Evolutionary conservation across 2,888 invertebrate genomes (phyloP), one percentile per base, ranked within the genome.

Genomic region (Tanytarsus gracilentus): DNA sequence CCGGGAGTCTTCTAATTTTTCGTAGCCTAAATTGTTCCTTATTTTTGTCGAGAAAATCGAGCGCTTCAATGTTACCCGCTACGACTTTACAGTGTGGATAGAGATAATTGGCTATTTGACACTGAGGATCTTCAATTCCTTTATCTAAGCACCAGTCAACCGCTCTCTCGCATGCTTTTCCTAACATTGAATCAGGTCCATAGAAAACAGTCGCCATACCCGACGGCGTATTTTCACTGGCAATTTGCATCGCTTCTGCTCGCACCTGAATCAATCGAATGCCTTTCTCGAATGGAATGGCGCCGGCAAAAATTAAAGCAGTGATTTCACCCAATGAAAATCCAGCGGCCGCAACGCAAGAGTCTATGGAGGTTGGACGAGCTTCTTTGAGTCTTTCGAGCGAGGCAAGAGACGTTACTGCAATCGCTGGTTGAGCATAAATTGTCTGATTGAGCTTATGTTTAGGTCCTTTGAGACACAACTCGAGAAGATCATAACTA

Each of bases 291-390:
- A 93, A 89, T 14, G 80, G 76, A 61, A 99, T 70, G 26, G 86
- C 84, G 56, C 91, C 95, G 49, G 89, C 83, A 75, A 88, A 91
- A 8, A 91, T 88, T 18, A 98, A 78, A 3, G 98, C 88, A 3
- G 92, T 82, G 63, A 93, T 80, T 79, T 99, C 99, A 11, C 98
- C 98, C 52, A 98, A 81, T 74, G 96, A 96, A 71, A 95, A 97
- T 6, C 98, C 99, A 55, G 95, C 95, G 0, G 85, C 83, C 1
- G 83, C 88, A 33, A 87, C 82, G 75, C 89, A 95, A 61, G 79
- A 82, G 63, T 90, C 83, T 62, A 96, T 78, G 4, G 84, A 87
- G 67, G 79, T 77, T 1, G 92, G 91, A 51, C 87, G 78, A 69
- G 86, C 84, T 64, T 89, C 88, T 66, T 86, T 85, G 61, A 92